Percentiles rank a stretch among this genome's conserved stretches.
Evolutionary conservation across 2,888 invertebrate species (phyloP).

Genomic region (Xiphydria camelus): DNA sequence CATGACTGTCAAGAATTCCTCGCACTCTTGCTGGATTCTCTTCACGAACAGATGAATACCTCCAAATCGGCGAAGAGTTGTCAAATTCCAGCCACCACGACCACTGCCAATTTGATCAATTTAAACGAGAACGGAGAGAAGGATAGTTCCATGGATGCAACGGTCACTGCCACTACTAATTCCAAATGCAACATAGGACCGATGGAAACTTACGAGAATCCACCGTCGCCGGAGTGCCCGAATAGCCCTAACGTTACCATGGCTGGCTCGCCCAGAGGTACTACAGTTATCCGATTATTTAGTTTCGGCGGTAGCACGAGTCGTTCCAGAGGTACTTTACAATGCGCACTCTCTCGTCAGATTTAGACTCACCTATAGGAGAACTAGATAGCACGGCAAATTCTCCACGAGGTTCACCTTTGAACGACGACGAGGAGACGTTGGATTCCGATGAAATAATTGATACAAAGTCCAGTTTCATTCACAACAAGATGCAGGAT

Average conservation of each 20-base stretch:
- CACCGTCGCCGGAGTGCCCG: conserved; percentile 46
- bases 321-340: not conserved
- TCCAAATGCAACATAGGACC: conserved; percentile 35
- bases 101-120: conserved; percentile 47
- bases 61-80: conserved; percentile 49
- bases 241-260: conserved; percentile 52
- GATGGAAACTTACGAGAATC: conserved; percentile 45
- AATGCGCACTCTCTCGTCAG: conserved; percentile 7
- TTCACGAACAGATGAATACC: conserved; percentile 65
- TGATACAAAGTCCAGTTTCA: conserved; percentile 43
- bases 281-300: no score
- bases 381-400: conserved; percentile 51
- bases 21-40: conserved; percentile 64
- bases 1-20: conserved; percentile 72
- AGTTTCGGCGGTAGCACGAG: no score
- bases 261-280: conserved; percentile 53
- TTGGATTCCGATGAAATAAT: conserved; percentile 48
- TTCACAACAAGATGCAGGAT: conserved; percentile 45
- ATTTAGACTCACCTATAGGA: conserved; percentile 43
- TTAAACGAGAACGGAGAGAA: conserved; percentile 40
- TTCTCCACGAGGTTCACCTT: conserved; percentile 46
- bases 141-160: conserved; percentile 28
- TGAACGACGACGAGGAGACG: conserved; percentile 46
- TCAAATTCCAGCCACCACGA: conserved; percentile 41
- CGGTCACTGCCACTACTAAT: conserved; percentile 40